Evolutionary conservation across 2,797 vertebrate species (phyloP).

Genomic region (Paratrypauchen microcephalus): DNA sequence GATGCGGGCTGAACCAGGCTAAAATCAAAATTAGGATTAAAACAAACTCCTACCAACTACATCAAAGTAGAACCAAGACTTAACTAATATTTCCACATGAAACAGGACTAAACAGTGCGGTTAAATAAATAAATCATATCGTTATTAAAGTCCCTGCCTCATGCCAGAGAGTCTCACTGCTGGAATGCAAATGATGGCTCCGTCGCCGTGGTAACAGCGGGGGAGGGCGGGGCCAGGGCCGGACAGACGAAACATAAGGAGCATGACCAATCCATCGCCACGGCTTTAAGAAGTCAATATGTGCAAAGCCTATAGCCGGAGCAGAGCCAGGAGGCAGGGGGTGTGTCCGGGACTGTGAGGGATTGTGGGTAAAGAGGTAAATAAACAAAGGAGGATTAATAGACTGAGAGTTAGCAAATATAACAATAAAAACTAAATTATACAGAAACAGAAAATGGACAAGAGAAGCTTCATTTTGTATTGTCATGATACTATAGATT

Average conservation of each 20-base stretch:
- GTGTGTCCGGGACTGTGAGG: not conserved
- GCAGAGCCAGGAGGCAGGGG: not conserved
- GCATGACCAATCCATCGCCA: conserved; percentile 73
- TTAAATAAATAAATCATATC: not conserved
- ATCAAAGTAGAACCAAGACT: not conserved
- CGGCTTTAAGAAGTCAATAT: conserved; percentile 73
- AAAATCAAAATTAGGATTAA: not conserved
- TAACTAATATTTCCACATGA: not conserved
- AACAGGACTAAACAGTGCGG: not conserved
- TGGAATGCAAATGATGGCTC: conserved; percentile 25
- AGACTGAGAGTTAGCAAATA: not conserved
- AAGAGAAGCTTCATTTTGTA: no score
- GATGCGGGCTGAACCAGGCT: no score
- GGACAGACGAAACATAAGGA: conserved; percentile 4
- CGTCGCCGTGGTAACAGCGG: conserved; percentile 25
- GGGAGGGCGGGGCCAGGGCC: conserved; percentile 11
- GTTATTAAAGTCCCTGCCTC: not conserved
- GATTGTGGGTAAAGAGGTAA: not conserved
- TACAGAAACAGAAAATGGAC: no score
- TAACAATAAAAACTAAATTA: not conserved
- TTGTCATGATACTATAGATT: no score
- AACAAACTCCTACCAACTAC: not conserved
- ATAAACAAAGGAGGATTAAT: not conserved
- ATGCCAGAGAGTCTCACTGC: conserved; percentile 2
- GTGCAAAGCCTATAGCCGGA: conserved; percentile 27